phyloP scores from a whole-genome alignment of 2,888 invertebrate species.

The Cerceris ruficornis region DNA sequence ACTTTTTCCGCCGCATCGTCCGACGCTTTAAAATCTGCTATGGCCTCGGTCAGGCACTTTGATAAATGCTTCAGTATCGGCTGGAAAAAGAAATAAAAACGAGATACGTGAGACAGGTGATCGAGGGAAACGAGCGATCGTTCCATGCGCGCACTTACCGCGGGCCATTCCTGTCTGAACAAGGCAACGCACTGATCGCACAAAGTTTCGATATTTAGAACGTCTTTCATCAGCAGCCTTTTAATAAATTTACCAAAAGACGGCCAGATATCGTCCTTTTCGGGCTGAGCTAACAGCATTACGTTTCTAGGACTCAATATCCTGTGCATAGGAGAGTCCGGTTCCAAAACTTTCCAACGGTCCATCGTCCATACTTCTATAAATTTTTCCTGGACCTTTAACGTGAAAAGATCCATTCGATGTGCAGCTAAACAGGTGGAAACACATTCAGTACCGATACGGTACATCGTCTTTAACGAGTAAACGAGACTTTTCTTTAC shows the following conservation, averaged over 20 bases:
- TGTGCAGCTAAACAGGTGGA: constrained; percentile 69
- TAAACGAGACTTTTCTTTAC: constrained; percentile 57
- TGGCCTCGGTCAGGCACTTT: constrained; percentile 73
- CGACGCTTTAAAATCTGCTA: constrained; percentile 67
- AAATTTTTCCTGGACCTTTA: constrained; percentile 69
- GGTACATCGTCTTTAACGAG: background rate
- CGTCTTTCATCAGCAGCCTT: constrained; percentile 83
- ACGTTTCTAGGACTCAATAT: constrained; percentile 78
- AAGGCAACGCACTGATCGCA: constrained; percentile 87
- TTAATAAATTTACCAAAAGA: constrained; percentile 72
- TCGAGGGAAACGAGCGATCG: background rate
- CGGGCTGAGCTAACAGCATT: constrained; percentile 68
- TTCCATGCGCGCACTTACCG: constrained; percentile 78
- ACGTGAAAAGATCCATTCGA: constrained; percentile 68
- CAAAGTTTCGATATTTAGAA: constrained; percentile 85
- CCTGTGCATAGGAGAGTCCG: constrained; percentile 69
- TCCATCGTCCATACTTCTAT: constrained; percentile 74
- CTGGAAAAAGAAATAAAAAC: constrained; percentile 51
- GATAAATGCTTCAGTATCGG: constrained; percentile 73
- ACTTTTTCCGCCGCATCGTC: constrained; percentile 73
- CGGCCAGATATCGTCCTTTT: constrained; percentile 67
- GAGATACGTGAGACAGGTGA: background rate
- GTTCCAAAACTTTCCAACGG: constrained; percentile 57
- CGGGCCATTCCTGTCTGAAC: constrained; percentile 87
- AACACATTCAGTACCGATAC: background rate